Conservation (phyloP, 2,888 invertebrate species). For the Drosophila neonasuta region DNA sequence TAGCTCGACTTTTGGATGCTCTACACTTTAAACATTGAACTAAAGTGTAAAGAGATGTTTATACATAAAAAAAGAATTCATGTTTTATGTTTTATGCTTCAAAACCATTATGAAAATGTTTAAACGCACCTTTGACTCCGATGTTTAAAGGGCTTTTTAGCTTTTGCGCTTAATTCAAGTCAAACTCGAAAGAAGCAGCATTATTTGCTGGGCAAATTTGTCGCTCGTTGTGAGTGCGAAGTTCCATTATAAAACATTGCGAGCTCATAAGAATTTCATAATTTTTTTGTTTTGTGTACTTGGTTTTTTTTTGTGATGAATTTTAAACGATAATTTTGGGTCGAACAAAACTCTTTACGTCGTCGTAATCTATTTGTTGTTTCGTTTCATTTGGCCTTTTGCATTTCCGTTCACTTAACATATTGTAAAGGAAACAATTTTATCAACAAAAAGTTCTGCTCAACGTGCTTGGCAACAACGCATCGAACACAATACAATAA, state of each 20-base stretch:
- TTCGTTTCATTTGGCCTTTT: slow-evolving; percentile 4
- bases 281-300: slow-evolving; percentile 3
- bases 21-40: not conserved
- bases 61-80: not conserved
- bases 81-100: not conserved
- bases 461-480: not conserved
- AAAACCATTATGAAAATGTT: no score
- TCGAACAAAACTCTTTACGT: slow-evolving; percentile 6
- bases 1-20: slow-evolving; percentile 1
- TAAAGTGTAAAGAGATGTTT: not conserved
- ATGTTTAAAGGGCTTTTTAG: slow-evolving; percentile 7
- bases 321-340: slow-evolving; percentile 15
- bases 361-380: slow-evolving; percentile 30
- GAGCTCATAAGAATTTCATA: slow-evolving; percentile 18
- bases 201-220: slow-evolving; percentile 12
- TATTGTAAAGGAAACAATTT: slow-evolving; percentile 6
- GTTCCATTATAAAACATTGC: slow-evolving; percentile 3
- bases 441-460: slow-evolving; percentile 30
- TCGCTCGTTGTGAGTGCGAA: slow-evolving; percentile 5
- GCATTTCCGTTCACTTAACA: slow-evolving; percentile 31
- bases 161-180: slow-evolving; percentile 18
- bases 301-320: slow-evolving; percentile 6
- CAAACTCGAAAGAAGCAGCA: slow-evolving; percentile 14
- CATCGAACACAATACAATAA: not conserved
- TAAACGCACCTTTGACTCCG: slow-evolving; percentile 1